phyloP scores from a whole-genome alignment of 2,888 invertebrate species.

The Diaperis boleti region DNA sequence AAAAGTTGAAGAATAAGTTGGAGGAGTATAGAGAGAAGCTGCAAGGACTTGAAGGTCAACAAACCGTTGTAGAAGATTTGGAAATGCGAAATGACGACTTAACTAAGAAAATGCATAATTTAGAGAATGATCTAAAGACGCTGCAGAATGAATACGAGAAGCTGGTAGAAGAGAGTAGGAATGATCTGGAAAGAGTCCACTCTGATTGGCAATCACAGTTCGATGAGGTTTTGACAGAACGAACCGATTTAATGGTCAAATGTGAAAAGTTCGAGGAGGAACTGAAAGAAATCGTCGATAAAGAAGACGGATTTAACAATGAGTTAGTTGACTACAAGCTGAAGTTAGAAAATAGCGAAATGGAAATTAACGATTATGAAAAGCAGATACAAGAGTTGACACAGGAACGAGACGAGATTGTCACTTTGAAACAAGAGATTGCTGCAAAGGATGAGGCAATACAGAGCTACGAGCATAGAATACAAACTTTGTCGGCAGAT shows the following conservation, averaged over 20 bases:
- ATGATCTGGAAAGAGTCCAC: constrained; percentile 68
- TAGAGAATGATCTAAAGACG: constrained; percentile 68
- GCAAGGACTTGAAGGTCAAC: constrained; percentile 48
- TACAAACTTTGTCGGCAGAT: neutral
- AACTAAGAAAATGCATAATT: constrained; percentile 67
- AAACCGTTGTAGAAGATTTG: constrained; percentile 57
- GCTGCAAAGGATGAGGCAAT: neutral
- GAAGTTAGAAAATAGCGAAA: constrained; percentile 34
- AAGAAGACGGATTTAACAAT: constrained; percentile 43
- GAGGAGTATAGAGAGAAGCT: constrained; percentile 52
- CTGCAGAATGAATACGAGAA: constrained; percentile 65
- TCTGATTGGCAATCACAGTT: constrained; percentile 67
- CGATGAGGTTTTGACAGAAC: constrained; percentile 59
- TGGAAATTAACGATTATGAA: constrained; percentile 37
- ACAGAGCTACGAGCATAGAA: neutral
- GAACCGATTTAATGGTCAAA: constrained; percentile 59
- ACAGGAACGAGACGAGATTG: constrained; percentile 6
- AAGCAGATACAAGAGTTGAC: constrained; percentile 29
- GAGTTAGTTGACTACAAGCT: constrained; percentile 36
- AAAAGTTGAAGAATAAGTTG: constrained; percentile 56
- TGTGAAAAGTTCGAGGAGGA: constrained; percentile 66
- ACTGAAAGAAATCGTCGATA: constrained; percentile 54
- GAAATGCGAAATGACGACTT: constrained; percentile 67
- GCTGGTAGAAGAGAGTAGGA: constrained; percentile 62
- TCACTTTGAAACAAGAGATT: neutral